Base-by-base conservation (phyloP, 2,888 invertebrate genomes). In the Tyria jacobaeae region DNA sequence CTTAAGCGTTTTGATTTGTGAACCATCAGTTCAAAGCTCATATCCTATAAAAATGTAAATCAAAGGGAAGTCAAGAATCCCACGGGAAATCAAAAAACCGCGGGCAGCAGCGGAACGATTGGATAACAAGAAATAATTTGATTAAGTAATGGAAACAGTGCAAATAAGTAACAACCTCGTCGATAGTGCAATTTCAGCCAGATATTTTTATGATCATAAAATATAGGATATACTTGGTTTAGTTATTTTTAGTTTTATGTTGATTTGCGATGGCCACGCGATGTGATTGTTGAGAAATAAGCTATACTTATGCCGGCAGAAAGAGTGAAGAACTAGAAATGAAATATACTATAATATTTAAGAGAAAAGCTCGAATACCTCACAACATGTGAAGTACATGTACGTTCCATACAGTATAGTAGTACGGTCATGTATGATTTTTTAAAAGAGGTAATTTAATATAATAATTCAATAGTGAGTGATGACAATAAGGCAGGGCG, bases 31-130 rank as follows among this genome's bases (percentile, higher is more conserved):
- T 44, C 10, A 59, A 60, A 61, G 52, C 54, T 60, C 48, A 68
- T 66, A 76, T 68, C 64, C 64, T 66, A 57, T 58, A 34, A 17
- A 17, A 9, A 37, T 54, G 62, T 68, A 67, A 60, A 63, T 60
- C 44, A 68, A 64, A 54, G 52, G 64, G 64, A 74, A 64, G 58
- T 41, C 31, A 53, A 71, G 66, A 64, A 73, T 76, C 78, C 78
- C 78, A 76, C 73, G 76, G 76, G 76, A 78, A 76, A 75, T 62
- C 14, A 64, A 74, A 72, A 73, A 77, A 78, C 64, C 52, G 62
- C 62, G 65, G 47, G 56, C 71, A 66, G 35, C 62, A 58, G 64
- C 75, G 68, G 71, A 75, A 76, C 78, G 69, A 65, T 66, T 62
- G 69, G 63, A 64, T 59, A 68, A 65, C 75, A 73, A 54, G 69